Conservation (phyloP, 2,888 invertebrate species). For the Euproctis similis region DNA sequence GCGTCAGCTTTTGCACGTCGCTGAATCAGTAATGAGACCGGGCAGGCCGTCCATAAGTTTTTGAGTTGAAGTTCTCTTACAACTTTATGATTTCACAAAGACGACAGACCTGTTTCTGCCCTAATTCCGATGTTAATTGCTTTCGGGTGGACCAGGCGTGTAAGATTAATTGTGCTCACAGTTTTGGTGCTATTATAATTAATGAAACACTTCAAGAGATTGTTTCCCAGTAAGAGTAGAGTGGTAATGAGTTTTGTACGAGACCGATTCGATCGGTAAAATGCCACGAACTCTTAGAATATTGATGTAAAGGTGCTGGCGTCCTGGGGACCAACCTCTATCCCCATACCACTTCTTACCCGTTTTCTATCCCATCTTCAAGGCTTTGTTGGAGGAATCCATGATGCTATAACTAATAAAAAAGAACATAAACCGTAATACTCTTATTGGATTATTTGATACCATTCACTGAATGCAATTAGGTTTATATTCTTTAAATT, state of each 20-base stretch:
- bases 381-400: too few species aligned
- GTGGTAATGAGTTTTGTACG: too few species aligned
- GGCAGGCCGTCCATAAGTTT: too few species aligned
- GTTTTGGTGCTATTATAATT: conserved; percentile 43
- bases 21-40: conserved; percentile 57
- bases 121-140: conserved; percentile 62
- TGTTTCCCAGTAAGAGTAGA: too few species aligned
- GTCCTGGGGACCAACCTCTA: too few species aligned
- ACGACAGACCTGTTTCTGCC: conserved; percentile 46
- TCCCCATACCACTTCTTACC: too few species aligned
- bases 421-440: conserved; percentile 11
- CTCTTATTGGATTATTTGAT: conserved; percentile 14
- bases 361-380: too few species aligned
- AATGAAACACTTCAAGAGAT: conserved; percentile 32
- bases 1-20: conserved; percentile 69
- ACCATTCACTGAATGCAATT: conserved; percentile 41
- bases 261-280: too few species aligned
- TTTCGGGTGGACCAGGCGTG: conserved; percentile 37
- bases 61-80: conserved; percentile 41
- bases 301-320: too few species aligned
- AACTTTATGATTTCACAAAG: conserved; percentile 30
- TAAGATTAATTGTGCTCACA: conserved; percentile 50
- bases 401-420: too few species aligned
- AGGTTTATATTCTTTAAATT: conserved; percentile 52
- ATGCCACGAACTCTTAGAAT: too few species aligned